Base-by-base conservation (phyloP, 2,888 invertebrate species). In the Cartodere bifasciata region DNA sequence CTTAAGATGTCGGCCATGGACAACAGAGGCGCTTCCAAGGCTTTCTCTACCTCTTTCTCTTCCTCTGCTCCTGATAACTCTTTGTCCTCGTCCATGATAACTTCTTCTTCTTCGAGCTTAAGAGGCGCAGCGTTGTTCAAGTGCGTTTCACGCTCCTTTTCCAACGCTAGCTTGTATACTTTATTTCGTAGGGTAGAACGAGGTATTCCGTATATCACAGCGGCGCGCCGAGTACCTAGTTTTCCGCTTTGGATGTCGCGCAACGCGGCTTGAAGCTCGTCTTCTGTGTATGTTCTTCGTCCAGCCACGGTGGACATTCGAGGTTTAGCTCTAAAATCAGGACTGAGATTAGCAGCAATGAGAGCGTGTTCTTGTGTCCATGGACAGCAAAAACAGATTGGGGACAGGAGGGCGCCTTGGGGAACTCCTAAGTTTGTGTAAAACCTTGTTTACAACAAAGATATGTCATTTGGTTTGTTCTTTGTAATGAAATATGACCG, bases 171-270 rank as follows among this genome's bases (percentile, higher is more conserved):
- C 60, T 87, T 87, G 68, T 83, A 82, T 55, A 86, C 88, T 65
- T 97, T 97, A 67, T 94, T 97, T 39, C 95, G 75, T 29, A 97
- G 73, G 14, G 94, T 95, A 42, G 95, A 92, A 42, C 95, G 74
- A 4, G 95, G 95, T 55, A 95, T 92, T 48, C 92, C 91, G 63
- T 97, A 97, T 48, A 92, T 81, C 31, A 88, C 87, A 30, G 95
- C 87, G 5, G 95, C 94, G 35, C 94, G 70, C 25, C 94, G 68
- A 4, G 92, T 91, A 42, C 92, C 94, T 45, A 95, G 67, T 52
- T 87, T 83, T 11, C 92, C 92, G 44, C 82, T 82, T 59, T 88
- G 83, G 54, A 95, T 91, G 62, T 94, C 95, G 36, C 84, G 72
- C 35, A 97, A 73, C n/a, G 95, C 95, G 20, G 82, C 81, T 52